Evolutionary conservation across 2,888 invertebrate species (phyloP).

Genomic region (Brassicogethes aeneus): DNA sequence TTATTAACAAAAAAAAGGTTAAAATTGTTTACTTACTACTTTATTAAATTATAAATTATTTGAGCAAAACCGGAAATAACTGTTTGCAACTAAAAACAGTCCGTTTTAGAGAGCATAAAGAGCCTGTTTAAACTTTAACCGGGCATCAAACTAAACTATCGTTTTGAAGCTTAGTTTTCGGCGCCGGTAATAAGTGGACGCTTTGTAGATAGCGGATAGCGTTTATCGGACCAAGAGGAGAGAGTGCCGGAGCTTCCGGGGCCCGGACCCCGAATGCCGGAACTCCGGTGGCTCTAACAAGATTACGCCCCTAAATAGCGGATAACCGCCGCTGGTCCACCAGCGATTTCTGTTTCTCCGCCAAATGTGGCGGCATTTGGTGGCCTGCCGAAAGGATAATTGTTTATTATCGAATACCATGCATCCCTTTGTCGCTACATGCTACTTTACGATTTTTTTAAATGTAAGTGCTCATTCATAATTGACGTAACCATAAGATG

Average conservation of each 20-base stretch:
- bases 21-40: no score
- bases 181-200: background rate
- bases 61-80: no score
- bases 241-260: constrained; percentile 1
- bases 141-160: no score
- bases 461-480: no score
- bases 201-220: background rate
- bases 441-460: no score
- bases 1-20: no score
- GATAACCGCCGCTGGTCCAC: constrained; percentile 35
- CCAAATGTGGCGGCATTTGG: background rate
- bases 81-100: no score
- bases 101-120: no score
- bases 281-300: constrained; percentile 28
- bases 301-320: constrained; percentile 36
- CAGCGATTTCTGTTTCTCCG: constrained; percentile 21
- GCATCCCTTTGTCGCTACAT: background rate
- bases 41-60: no score
- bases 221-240: background rate
- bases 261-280: background rate
- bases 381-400: background rate
- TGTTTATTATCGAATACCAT: background rate
- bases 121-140: no score
- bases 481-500: no score
- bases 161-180: no score